A percentile compares a stretch with the other conserved stretches of the same genome.
Evolutionary conservation across 2,113 vertebrate genomes (phyloP).

Genomic region (Leiothrix lutea): DNA sequence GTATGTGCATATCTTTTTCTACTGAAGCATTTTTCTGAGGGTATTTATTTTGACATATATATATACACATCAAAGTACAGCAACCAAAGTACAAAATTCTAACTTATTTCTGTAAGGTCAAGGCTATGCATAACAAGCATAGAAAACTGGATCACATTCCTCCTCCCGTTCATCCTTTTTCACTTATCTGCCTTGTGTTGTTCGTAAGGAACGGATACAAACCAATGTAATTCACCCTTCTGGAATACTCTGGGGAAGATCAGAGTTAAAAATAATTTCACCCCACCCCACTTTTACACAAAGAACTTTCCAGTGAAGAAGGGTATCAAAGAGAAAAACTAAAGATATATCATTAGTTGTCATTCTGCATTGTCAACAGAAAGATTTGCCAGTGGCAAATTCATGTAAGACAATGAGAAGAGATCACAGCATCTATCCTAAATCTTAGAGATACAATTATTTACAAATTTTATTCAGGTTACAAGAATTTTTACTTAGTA

Average conservation of each 20-base stretch:
- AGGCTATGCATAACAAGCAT: neutral
- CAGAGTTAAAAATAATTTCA: neutral
- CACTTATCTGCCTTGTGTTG: neutral
- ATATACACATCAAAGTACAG: neutral
- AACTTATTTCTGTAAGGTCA: neutral
- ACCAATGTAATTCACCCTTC: neutral
- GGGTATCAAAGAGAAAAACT: neutral
- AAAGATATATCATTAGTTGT: neutral
- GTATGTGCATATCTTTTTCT: neutral
- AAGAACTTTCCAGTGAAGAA: neutral
- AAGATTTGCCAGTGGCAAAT: neutral
- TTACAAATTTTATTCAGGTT: neutral
- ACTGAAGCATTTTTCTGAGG: neutral
- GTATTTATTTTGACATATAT: neutral
- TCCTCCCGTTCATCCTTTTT: neutral
- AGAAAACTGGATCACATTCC: neutral
- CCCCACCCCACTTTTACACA: neutral
- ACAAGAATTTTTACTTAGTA: neutral
- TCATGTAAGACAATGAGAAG: neutral
- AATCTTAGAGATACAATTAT: neutral
- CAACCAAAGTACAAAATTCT: neutral
- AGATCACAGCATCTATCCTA: neutral
- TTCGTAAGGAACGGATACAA: neutral
- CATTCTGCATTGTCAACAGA: neutral
- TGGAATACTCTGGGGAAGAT: neutral